Percentiles rank a stretch among this genome's conserved stretches.
Evolutionary conservation across 2,797 vertebrate species (phyloP).

Genomic region (Hydrocynus forskahlii): DNA sequence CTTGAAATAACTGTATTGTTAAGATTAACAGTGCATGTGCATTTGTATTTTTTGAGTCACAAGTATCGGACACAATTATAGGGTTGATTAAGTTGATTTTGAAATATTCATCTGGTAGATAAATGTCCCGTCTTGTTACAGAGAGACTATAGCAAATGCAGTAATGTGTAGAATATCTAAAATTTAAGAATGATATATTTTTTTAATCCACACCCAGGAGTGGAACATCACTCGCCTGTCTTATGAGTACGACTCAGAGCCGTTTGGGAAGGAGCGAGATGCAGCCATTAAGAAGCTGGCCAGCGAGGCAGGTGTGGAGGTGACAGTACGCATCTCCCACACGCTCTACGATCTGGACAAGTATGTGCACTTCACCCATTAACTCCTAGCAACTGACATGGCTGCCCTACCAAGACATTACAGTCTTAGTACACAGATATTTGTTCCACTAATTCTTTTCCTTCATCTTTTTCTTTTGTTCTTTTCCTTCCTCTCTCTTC

Average conservation of each 20-base stretch:
- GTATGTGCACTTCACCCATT: constrained; percentile 41
- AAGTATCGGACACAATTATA: no score
- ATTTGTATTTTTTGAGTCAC: no score
- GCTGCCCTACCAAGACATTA: not conserved
- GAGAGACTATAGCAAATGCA: no score
- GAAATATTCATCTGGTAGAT: not conserved
- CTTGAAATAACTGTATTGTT: no score
- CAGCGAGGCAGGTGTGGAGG: constrained; percentile 64
- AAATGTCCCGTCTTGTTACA: not conserved
- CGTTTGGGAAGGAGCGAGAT: constrained; percentile 66
- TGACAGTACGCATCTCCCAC: constrained; percentile 64
- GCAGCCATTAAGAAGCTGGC: constrained; percentile 68
- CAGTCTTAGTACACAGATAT: not conserved
- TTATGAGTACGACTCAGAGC: constrained; percentile 68
- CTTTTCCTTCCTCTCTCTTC: not conserved
- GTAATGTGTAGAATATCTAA: no score
- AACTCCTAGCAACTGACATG: not conserved
- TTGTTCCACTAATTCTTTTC: not conserved
- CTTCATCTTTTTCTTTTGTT: not conserved
- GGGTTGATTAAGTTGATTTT: not conserved
- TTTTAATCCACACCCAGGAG: constrained; percentile 50
- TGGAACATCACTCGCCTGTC: constrained; percentile 67
- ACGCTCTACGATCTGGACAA: constrained; percentile 68
- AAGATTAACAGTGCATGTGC: no score
- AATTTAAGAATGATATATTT: not conserved